Evolutionary conservation across 2,113 vertebrate species (phyloP).

Genomic region (Tragelaphus buxtoni): DNA sequence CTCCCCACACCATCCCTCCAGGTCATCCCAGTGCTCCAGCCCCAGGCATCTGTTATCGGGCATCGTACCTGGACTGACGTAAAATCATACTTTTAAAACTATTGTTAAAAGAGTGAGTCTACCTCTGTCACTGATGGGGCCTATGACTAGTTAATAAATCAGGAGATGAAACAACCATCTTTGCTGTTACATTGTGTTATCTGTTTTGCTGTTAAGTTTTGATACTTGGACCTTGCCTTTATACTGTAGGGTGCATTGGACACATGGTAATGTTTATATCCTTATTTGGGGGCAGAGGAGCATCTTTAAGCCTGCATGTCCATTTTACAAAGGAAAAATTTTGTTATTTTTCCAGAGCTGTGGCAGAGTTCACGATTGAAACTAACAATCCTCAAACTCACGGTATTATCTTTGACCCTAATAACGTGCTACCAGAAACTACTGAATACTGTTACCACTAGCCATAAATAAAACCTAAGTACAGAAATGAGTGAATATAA

Average conservation of each 20-base stretch:
- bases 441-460: neutral
- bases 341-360: neutral
- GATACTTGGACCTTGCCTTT: neutral
- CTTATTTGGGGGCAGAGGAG: neutral
- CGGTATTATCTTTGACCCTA: neutral
- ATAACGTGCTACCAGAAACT: neutral
- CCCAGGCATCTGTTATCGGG: no score
- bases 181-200: neutral
- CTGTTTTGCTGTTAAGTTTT: neutral
- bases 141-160: neutral
- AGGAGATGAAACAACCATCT: neutral
- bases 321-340: neutral
- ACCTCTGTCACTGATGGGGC: neutral
- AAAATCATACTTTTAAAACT: neutral
- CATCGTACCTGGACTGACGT: neutral
- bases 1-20: no score
- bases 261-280: neutral
- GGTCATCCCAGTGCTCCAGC: no score
- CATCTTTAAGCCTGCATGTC: neutral
- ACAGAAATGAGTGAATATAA: neutral
- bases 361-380: neutral
- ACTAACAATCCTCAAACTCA: neutral
- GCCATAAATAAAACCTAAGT: neutral
- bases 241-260: neutral
- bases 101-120: neutral